phyloP scores from a whole-genome alignment of 2,888 invertebrate species.

The Smittia aterrima region DNA sequence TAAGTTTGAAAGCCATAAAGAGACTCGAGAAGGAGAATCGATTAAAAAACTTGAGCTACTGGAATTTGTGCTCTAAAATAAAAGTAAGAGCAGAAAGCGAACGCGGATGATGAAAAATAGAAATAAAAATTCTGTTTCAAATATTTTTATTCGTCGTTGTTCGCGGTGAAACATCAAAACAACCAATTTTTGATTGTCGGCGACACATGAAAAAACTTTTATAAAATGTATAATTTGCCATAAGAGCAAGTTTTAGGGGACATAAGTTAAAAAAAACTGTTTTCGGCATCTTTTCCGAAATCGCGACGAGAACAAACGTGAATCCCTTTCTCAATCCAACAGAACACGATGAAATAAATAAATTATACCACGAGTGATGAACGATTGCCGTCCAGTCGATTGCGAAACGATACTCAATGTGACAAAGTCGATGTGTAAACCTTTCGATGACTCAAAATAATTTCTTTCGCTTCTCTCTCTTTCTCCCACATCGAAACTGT shows the following conservation, averaged over 20 bases:
- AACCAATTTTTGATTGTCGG: conserved; percentile 1
- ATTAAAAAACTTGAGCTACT: background rate
- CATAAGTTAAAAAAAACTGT: background rate
- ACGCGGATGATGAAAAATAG: background rate
- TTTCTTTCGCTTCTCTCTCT: too few relatives aligned
- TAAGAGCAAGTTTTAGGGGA: background rate
- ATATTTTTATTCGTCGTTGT: background rate
- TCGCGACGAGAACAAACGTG: too few relatives aligned
- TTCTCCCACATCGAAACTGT: background rate
- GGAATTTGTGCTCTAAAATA: conserved; percentile 1
- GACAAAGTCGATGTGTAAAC: background rate
- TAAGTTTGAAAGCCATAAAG: background rate
- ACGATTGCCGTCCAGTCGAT: background rate
- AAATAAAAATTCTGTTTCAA: background rate
- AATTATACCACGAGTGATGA: background rate
- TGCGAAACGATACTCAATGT: background rate
- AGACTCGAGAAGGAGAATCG: background rate
- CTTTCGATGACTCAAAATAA: too few relatives aligned
- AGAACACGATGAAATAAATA: background rate
- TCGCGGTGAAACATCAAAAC: background rate
- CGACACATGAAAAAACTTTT: background rate
- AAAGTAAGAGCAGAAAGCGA: background rate
- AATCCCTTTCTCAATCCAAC: too few relatives aligned
- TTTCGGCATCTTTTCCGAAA: too few relatives aligned
- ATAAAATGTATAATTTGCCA: conserved; percentile 27